Percentiles rank a stretch among this genome's conserved stretches.
Evolutionary conservation across 2,113 vertebrate species (phyloP).

Genomic region (Dromas ardeola): DNA sequence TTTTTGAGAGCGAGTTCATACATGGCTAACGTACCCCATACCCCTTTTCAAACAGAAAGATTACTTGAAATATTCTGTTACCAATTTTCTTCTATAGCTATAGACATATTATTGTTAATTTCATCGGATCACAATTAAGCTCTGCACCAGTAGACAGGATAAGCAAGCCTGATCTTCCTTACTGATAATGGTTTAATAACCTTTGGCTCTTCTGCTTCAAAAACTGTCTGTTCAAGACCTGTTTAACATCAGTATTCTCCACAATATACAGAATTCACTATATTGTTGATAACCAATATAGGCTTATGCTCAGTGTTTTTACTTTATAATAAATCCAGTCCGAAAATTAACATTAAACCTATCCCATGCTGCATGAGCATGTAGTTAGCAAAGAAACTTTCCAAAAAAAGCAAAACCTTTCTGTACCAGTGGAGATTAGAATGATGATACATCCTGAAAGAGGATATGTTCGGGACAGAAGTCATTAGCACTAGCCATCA

Average conservation of each 20-base stretch:
- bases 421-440: not conserved
- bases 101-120: not conserved
- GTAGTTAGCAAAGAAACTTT: not conserved
- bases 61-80: constrained; percentile 4
- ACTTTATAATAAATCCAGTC: not conserved
- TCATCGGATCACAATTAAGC: not conserved
- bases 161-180: constrained; percentile 7
- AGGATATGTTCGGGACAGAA: not conserved
- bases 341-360: not conserved
- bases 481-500: not conserved
- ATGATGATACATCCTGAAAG: not conserved
- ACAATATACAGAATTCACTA: not conserved
- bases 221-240: not conserved
- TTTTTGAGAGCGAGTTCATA: not conserved
- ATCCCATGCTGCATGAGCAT: not conserved
- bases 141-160: not conserved
- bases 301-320: not conserved
- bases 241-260: constrained; percentile 1
- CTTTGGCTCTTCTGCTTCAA: not conserved
- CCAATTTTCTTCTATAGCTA: constrained; percentile 23
- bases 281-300: not conserved
- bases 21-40: not conserved
- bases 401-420: not conserved
- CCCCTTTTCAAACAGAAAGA: not conserved
- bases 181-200: not conserved